These are phyloP conservation scores for Mohoua ochrocephala DNA, from an alignment of 2,113 vertebrate genomes.

Conservation along the genomic window DNA sequence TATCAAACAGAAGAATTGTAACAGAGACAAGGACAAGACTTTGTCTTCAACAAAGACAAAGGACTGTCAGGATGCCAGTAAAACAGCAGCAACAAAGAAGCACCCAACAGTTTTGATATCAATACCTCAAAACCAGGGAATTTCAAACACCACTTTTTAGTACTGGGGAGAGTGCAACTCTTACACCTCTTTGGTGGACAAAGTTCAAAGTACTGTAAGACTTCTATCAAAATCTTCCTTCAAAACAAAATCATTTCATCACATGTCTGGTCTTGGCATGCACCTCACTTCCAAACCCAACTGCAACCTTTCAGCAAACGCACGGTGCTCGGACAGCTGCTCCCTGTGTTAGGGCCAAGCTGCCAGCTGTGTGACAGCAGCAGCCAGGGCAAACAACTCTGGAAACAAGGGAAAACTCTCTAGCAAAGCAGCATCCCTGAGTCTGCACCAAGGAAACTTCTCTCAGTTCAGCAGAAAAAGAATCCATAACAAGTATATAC, in stretches of 20 bases:
- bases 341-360: not conserved
- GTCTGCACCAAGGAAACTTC: not conserved
- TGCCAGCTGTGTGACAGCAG: not conserved
- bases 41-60: not conserved
- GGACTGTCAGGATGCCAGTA: not conserved
- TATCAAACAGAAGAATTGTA: not conserved
- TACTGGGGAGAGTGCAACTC: not conserved
- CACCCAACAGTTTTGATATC: not conserved
- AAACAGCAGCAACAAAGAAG: not conserved
- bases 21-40: not conserved
- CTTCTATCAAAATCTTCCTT: not conserved
- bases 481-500: not conserved
- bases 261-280: fast-evolving
- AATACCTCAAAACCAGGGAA: not conserved
- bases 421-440: not conserved
- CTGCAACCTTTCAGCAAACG: fast-evolving
- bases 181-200: too few species aligned
- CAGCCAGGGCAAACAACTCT: not conserved
- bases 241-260: not conserved
- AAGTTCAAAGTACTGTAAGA: not conserved
- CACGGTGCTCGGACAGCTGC: fast-evolving
- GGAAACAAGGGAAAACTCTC: not conserved
- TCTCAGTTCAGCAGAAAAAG: not conserved
- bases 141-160: not conserved
- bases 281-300: not conserved